Percentiles rank a stretch among this genome's conserved stretches.
Conservation (phyloP, 1,140 invertebrate species). For the Prorops nasuta region DNA sequence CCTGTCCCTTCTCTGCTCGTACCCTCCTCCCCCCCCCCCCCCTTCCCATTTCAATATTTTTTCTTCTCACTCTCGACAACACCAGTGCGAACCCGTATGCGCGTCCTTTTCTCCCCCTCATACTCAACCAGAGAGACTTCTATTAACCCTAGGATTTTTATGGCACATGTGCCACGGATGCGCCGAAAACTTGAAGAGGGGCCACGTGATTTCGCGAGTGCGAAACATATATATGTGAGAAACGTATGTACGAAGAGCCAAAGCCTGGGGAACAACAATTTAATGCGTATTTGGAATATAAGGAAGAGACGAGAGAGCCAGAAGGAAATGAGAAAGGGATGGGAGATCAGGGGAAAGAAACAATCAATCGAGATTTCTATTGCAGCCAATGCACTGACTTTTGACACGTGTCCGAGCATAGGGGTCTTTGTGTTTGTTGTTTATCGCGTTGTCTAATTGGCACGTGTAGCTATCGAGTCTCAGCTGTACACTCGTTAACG, state of each 20-base stretch:
- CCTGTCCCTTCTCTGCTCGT: slow-evolving; percentile 2
- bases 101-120: slow-evolving; percentile 2
- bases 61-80: slow-evolving; percentile 4
- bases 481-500: too few species aligned
- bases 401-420: not conserved
- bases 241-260: too few species aligned
- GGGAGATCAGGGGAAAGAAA: not conserved
- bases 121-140: slow-evolving; percentile 21
- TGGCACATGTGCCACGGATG: slow-evolving; percentile 37
- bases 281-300: not conserved
- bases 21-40: slow-evolving; percentile 17
- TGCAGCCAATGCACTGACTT: not conserved
- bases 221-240: too few species aligned
- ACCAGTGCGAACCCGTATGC: not conserved
- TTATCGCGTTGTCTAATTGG: not conserved
- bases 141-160: slow-evolving; percentile 41
- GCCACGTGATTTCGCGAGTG: slow-evolving; percentile 7
- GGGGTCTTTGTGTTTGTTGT: not conserved
- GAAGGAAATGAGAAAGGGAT: not conserved
- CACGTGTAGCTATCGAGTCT: too few species aligned
- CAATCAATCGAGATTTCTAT: not conserved
- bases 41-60: slow-evolving; percentile 15
- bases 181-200: too few species aligned
- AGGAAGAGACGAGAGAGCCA: not conserved
- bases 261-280: too few species aligned